phyloP scores from a whole-genome alignment of 2,113 vertebrate species.

The Aleadryas rufinucha region DNA sequence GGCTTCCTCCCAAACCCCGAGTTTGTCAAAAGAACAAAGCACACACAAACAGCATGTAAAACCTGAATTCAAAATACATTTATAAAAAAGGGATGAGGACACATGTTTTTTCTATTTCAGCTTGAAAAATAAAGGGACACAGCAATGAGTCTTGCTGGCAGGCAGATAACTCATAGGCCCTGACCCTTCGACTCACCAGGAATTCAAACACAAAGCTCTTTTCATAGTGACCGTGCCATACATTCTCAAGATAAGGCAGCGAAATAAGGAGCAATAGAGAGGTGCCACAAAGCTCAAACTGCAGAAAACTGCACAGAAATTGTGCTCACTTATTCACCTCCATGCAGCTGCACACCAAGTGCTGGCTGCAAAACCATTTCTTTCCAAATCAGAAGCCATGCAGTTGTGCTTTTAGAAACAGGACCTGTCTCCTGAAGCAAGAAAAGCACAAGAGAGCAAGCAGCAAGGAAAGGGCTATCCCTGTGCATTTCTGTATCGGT shows the following conservation, averaged over 20 bases:
- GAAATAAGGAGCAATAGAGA: slow-evolving; percentile 48
- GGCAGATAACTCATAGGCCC: slow-evolving; percentile 73
- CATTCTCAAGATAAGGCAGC: slow-evolving; percentile 69
- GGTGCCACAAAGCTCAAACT: slow-evolving; percentile 55
- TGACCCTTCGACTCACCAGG: slow-evolving; percentile 76
- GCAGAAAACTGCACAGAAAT: slow-evolving; percentile 47
- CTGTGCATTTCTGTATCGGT: background rate
- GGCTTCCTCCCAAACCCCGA: background rate
- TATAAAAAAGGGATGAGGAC: slow-evolving; percentile 45
- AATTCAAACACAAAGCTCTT: slow-evolving; percentile 84
- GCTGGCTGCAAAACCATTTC: slow-evolving; percentile 39
- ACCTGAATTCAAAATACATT: slow-evolving; percentile 54
- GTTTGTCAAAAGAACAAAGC: slow-evolving; percentile 52
- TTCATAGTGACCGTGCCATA: slow-evolving; percentile 65
- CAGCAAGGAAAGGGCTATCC: slow-evolving; percentile 7
- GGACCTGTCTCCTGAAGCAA: slow-evolving; percentile 19
- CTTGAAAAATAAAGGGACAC: slow-evolving; percentile 68
- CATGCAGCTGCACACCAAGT: background rate
- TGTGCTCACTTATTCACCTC: background rate
- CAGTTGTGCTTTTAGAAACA: slow-evolving; percentile 10
- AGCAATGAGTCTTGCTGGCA: slow-evolving; percentile 68
- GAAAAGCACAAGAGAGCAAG: background rate
- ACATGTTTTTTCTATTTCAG: slow-evolving; percentile 52
- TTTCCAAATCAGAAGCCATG: background rate
- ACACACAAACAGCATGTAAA: slow-evolving; percentile 21